Evolutionary conservation across 2,113 vertebrate genomes (phyloP).

Genomic region (Nesogale talazaci): DNA sequence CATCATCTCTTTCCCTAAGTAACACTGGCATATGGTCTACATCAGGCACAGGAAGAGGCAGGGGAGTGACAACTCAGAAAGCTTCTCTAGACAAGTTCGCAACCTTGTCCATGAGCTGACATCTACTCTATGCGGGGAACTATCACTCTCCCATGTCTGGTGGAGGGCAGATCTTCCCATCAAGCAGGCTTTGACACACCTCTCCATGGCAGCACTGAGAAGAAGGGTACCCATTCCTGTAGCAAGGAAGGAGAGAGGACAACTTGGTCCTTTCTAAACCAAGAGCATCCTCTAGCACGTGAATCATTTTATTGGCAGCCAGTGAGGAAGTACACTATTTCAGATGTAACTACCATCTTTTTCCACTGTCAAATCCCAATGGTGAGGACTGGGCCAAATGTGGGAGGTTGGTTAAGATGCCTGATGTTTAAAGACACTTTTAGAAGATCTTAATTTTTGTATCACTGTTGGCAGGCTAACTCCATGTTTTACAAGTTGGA

Average conservation of each 20-base stretch:
- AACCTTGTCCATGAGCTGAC: neutral
- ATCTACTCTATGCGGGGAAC: neutral
- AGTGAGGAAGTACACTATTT: neutral
- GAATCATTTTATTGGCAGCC: neutral
- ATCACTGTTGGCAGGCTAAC: neutral
- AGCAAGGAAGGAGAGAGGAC: neutral
- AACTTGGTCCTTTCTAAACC: fast-evolving
- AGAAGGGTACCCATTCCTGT: neutral
- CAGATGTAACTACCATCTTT: neutral
- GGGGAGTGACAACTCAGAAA: neutral
- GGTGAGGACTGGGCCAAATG: neutral
- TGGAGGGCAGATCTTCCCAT: too few species aligned
- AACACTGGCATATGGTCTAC: constrained; percentile 13
- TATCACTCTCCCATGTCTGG: neutral
- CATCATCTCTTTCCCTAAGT: constrained; percentile 41
- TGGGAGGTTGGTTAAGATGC: neutral
- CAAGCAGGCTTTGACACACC: neutral
- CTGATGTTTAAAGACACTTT: neutral
- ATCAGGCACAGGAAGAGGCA: constrained; percentile 16
- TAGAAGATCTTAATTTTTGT: neutral
- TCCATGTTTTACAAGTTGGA: neutral
- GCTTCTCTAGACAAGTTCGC: neutral
- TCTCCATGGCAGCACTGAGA: fast-evolving
- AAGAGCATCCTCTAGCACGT: neutral
- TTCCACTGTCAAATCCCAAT: neutral